These are phyloP conservation scores for Uromys caudimaculatus DNA, from an alignment of 2,797 vertebrate species.

Conservation along the genomic window DNA sequence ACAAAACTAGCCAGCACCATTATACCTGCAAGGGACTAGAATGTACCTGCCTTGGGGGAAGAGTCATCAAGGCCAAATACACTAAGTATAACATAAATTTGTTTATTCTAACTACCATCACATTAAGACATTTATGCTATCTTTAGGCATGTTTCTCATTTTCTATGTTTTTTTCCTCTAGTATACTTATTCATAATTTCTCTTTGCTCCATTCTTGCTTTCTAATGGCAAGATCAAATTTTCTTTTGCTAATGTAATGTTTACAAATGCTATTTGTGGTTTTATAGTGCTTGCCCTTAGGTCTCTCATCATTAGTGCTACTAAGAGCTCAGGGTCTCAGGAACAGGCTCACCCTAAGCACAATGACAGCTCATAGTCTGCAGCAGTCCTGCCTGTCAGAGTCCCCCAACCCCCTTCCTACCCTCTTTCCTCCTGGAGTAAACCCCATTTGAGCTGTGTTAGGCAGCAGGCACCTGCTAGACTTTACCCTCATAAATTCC, in stretches of 20 bases:
- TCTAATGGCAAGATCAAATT: conserved; percentile 15
- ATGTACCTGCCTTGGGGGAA: neutral
- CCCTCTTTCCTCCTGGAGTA: neutral
- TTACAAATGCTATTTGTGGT: conserved; percentile 11
- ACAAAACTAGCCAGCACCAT: neutral
- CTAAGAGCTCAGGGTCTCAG: neutral
- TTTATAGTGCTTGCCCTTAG: neutral
- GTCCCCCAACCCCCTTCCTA: rapidly evolving
- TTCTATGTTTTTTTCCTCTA: neutral
- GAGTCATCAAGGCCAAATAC: neutral
- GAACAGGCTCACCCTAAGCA: neutral
- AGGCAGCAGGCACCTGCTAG: no score
- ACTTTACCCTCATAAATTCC: neutral
- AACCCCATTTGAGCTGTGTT: neutral
- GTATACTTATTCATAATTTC: conserved; percentile 22
- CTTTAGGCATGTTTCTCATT: neutral
- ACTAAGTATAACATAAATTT: neutral
- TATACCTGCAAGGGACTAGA: neutral
- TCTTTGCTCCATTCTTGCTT: neutral
- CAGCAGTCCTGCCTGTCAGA: neutral
- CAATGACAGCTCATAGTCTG: neutral
- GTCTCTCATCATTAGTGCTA: neutral
- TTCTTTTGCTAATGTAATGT: conserved; percentile 24
- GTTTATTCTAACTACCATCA: neutral
- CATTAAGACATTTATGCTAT: neutral